Evolutionary conservation across 2,888 invertebrate species (phyloP), one percentile per base, ranked within the genome.

Genomic region (Hypercompe scribonia): DNA sequence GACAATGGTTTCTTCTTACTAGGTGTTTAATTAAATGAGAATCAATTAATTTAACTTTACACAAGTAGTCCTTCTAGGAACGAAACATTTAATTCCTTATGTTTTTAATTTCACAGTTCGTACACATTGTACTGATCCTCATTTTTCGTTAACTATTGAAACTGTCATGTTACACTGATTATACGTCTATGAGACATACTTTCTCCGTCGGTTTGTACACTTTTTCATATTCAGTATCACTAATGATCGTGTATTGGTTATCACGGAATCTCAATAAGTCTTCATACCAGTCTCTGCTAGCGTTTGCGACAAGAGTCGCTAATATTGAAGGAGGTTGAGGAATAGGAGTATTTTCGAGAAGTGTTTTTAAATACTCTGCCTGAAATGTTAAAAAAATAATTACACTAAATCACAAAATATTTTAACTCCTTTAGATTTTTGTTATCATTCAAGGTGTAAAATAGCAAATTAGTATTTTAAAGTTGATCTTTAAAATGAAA

Each of bases 221-320:
- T 31, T 69, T 69, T 36, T 39, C 68, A 21, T 69, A 69, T 39
- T 69, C 34, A 28, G 28, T 69, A n/a, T 69, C 68, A 36, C 68
- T 69, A 24, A 69, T 11, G 13, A 69, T 28, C 58, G 58, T 69
- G 58, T 69, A 69, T 31, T 69, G 68, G 21, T 69, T 69, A 31
- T 69, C 69, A 39, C 69, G 69, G 21, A 69, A 69, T 11, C 42
- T 39, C 28, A 69, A 13, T 21, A 69, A 28, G 58, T 69, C 61
- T 61, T 61, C 61, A 8, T 31, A 69, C 69, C 69, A 69, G 24
- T 69, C 69, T 0, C 21, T 39, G 39, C 61, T 69, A 18, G 39
- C 61, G 7, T 69, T 61, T 11, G 58, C 36, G 11, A 69, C 69
- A 11, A 42, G 39, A 3, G 21, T 61, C 21, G 69, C 69, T 24